A percentile compares a stretch with the other conserved stretches of the same genome.
These are phyloP conservation scores for Neomorphus geoffroyi DNA, from an alignment of 2,797 vertebrate species.

Conservation along the genomic window DNA sequence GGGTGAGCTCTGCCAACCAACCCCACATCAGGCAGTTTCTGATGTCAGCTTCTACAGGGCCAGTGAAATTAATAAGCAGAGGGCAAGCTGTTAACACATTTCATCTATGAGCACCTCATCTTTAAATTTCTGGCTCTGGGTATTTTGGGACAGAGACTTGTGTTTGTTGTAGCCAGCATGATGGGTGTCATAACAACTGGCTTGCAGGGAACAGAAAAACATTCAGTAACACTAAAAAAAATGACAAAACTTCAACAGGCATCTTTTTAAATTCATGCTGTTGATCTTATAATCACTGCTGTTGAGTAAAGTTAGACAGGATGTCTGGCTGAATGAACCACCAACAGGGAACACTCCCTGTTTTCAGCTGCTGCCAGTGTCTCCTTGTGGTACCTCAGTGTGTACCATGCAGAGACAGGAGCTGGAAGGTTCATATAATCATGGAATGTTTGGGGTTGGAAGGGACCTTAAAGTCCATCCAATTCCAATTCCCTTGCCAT, in stretches of 20 bases:
- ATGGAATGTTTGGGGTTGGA: too few species aligned
- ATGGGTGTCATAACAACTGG: neutral
- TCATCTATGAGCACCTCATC: too few species aligned
- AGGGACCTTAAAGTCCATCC: too few species aligned
- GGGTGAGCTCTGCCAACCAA: neutral
- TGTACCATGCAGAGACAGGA: neutral
- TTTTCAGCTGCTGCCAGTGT: neutral
- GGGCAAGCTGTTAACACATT: neutral
- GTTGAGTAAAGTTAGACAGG: neutral
- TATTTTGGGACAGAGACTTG: neutral
- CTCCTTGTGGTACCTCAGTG: neutral
- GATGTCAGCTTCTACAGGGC: too few species aligned
- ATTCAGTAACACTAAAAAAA: neutral
- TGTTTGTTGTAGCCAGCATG: neutral
- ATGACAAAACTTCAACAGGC: neutral
- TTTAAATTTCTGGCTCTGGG: neutral
- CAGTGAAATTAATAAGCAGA: neutral
- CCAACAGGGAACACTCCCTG: neutral
- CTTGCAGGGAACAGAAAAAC: neutral
- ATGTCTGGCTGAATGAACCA: neutral
- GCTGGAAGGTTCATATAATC: too few species aligned
- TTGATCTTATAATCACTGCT: neutral
- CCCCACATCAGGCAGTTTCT: fast-evolving
- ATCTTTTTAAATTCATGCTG: neutral
- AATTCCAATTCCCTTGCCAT: too few species aligned